Base-by-base conservation (phyloP, 2,888 invertebrate genomes). In the Harpalus rufipes region DNA sequence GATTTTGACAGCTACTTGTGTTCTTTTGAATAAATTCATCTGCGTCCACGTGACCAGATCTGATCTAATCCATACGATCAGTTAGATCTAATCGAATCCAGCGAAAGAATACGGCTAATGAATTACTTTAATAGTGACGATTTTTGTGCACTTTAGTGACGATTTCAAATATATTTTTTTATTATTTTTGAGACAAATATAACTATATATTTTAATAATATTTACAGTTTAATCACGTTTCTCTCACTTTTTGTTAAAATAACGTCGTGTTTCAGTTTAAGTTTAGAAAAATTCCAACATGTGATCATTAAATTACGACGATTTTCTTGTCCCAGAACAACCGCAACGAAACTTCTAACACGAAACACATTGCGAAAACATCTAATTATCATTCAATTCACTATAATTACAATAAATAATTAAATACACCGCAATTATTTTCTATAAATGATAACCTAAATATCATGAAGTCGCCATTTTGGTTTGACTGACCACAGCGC, bases 311-410 rank as follows among this genome's bases (percentile, higher is more conserved):
- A 32, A 59, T 25, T 25, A 58, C 16, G 14, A 79, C 18, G n/a
- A 59, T 61, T 79, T 59, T 59, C 25, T 16, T 18, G 79, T 59
- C 32, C 61, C 41, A 44, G 7, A 39, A 63, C 21, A 39, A 3
- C 6, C 1, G 21, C 32, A 18, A 68, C 25, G 51, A 25, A 81
- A 10, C 21, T 58, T 51, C 12, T 56, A 25, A 86, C 80, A 85
- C 79, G 86, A 41, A 86, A 21, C 12, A 86, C 59, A 76, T 86
- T 86, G 56, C 81, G 78, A 79, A 84, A 81, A 63, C 61, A 65
- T 25, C 32, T 18, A 58, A 80, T n/a, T n/a, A 59, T 65, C 32
- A 80, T 68, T 6, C 59, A 21, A 79, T 80, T 68, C 51, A 16
- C 32, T 58, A 41, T 41, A 80, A 32, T 56, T 68, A 12, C 2